Conservation (phyloP, 2,797 vertebrate species). For the Synanceia verrucosa region DNA sequence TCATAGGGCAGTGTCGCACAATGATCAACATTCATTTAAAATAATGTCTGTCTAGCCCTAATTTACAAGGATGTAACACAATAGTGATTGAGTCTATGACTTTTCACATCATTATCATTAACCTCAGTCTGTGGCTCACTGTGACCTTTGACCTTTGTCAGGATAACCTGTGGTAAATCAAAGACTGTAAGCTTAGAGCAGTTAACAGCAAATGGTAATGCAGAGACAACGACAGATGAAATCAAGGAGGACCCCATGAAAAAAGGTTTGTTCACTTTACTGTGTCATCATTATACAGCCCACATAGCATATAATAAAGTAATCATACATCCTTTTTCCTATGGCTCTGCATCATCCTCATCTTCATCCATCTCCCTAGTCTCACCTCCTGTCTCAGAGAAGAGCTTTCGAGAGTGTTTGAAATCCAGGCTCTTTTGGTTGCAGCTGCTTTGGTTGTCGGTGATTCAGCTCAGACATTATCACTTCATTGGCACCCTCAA, state of each 20-base stretch:
- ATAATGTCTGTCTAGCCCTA: no score
- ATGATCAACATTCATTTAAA: no score
- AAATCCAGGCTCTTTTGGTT: slow-evolving; percentile 85
- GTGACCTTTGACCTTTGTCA: slow-evolving; percentile 51
- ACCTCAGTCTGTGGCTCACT: neutral
- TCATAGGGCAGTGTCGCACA: no score
- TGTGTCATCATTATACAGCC: neutral
- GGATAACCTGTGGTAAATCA: slow-evolving; percentile 68
- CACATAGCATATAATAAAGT: neutral
- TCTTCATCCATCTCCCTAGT: neutral
- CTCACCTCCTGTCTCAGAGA: slow-evolving; percentile 34
- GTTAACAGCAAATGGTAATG: neutral
- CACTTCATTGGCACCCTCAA: slow-evolving; percentile 95
- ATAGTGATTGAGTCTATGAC: no score
- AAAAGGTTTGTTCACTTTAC: slow-evolving; percentile 46
- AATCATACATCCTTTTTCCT: neutral
- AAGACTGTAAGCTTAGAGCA: slow-evolving; percentile 9
- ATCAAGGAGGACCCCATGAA: neutral
- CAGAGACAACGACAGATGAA: slow-evolving; percentile 14
- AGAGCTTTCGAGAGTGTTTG: slow-evolving; percentile 79
- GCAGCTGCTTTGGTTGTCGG: slow-evolving; percentile 90
- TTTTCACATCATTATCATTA: no score
- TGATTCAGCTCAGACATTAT: slow-evolving; percentile 92
- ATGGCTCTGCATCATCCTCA: neutral
- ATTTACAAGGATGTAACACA: no score